Evolutionary conservation across 2,797 vertebrate genomes (phyloP).

Genomic region (Xiphorhynchus erythropygius): DNA sequence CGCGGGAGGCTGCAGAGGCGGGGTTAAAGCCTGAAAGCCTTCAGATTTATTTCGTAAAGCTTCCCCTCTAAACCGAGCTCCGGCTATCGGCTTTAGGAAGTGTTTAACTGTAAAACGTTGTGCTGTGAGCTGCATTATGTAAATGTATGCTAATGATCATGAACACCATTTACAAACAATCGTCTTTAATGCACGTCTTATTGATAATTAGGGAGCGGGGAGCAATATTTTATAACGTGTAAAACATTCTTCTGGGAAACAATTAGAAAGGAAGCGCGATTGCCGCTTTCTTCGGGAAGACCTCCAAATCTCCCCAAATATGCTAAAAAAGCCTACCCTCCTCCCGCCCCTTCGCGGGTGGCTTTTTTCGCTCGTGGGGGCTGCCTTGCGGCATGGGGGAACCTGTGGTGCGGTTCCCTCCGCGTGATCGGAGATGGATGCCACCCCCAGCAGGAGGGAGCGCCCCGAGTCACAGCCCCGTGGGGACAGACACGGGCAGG

Average conservation of each 20-base stretch:
- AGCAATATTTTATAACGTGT: background rate
- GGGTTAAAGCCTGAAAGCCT: background rate
- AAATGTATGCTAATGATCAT: slow-evolving; percentile 66
- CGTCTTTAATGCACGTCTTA: slow-evolving; percentile 55
- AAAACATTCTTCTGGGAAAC: slow-evolving; percentile 24
- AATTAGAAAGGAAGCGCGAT: background rate
- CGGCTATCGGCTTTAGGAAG: background rate
- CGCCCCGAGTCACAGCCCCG: background rate
- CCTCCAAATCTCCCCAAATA: background rate
- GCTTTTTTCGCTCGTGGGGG: background rate
- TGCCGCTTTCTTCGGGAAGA: background rate
- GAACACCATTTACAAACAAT: slow-evolving; percentile 58
- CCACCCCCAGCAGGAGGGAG: background rate
- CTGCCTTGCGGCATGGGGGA: background rate
- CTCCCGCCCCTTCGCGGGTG: background rate
- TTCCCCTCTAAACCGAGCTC: background rate
- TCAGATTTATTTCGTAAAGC: background rate
- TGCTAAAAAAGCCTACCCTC: rapidly evolving
- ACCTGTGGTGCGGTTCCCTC: rapidly evolving
- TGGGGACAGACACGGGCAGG: background rate
- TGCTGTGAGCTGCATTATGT: slow-evolving; percentile 38
- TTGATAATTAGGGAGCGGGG: slow-evolving; percentile 46
- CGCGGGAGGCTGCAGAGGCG: background rate
- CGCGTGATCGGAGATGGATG: background rate
- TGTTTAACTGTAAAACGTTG: background rate